Base-by-base conservation (phyloP, 2,888 invertebrate species). In the Hanleya hanleyi region DNA sequence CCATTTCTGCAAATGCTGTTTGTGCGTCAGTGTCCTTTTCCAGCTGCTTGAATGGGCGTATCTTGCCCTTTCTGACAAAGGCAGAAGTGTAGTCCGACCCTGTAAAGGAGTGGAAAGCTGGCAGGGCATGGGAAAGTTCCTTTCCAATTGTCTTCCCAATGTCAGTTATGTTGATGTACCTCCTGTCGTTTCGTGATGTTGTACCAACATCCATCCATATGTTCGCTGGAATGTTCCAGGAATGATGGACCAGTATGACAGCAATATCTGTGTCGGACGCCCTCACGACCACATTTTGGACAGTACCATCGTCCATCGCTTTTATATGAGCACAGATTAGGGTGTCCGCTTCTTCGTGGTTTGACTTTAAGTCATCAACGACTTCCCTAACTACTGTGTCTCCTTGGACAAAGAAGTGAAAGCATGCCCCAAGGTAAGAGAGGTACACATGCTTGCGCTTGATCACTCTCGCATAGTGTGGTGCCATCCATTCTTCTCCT, bases 261-360 rank as follows among this genome's bases (percentile, higher is more conserved):
- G 68, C 50, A 15, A 67, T 67, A 49, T 67, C 68, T 29, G 68
- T 67, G 68, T 67, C 68, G 33, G 68, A 67, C n/a, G 68, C 68
- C 6, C 50, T 6, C n/a, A 49, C 35, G 12, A 67, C 35, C 9
- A 67, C 12, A 32, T 67, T 50, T 15, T 6, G 12, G 12, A 29
- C 68, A 12, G 6, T 47, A 4, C 26, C 29, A 41, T 67, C 68
- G 36, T 66, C 66, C n/a, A 35, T 22, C 12, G 49, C 47, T 35
- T 50, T 50, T 49, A 38, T 38, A 33, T 71, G 71, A 22, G 41
- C 35, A 57, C 38, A 41, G 5, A 71, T 29, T 36, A 29, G 22
- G 4, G 71, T 71, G 50, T 71, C 71, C 6, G 71, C 67, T 37
- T 71, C 71, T 49, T 67, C 66, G 41, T 71, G 71, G 37, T 71